These are phyloP conservation scores for Novumbra hubbsi DNA, from an alignment of 2,797 vertebrate species.

Conservation along the genomic window DNA sequence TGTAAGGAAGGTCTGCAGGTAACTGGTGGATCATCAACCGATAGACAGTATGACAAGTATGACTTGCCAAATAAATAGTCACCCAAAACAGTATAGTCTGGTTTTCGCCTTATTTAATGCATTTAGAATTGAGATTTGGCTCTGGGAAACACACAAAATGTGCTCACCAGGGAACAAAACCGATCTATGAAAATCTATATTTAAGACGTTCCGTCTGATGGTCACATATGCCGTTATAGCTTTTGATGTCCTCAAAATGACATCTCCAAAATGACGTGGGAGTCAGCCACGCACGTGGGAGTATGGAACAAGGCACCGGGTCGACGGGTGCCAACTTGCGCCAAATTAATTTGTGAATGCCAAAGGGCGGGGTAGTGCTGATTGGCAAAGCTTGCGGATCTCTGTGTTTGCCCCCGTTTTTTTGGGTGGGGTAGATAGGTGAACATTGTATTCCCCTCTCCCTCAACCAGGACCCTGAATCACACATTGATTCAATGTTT, in stretches of 20 bases:
- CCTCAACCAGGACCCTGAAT: constrained; percentile 23
- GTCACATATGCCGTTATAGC: not conserved
- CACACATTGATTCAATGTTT: constrained; percentile 42
- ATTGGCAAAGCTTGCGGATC: not conserved
- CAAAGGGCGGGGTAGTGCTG: not conserved
- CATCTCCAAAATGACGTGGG: too few species aligned
- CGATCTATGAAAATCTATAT: not conserved
- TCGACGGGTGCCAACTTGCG: not conserved
- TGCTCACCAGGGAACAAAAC: not conserved
- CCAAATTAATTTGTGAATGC: not conserved
- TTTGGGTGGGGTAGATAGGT: constrained; percentile 33
- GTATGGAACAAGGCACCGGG: not conserved
- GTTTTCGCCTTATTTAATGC: not conserved
- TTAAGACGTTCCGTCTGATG: not conserved
- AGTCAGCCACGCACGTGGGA: not conserved
- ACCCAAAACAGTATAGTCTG: not conserved
- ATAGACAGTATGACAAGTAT: too few species aligned
- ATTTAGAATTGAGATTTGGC: not conserved
- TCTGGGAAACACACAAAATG: not conserved
- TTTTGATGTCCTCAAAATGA: not conserved
- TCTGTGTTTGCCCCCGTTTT: constrained; percentile 8
- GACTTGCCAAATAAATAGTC: too few species aligned
- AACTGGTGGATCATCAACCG: too few species aligned
- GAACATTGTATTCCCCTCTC: constrained; percentile 37
- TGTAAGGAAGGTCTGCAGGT: too few species aligned